A percentile compares a stretch with the other conserved stretches of the same genome.
These are phyloP conservation scores for Agrochola litura DNA, from an alignment of 2,888 invertebrate species.

Conservation along the genomic window DNA sequence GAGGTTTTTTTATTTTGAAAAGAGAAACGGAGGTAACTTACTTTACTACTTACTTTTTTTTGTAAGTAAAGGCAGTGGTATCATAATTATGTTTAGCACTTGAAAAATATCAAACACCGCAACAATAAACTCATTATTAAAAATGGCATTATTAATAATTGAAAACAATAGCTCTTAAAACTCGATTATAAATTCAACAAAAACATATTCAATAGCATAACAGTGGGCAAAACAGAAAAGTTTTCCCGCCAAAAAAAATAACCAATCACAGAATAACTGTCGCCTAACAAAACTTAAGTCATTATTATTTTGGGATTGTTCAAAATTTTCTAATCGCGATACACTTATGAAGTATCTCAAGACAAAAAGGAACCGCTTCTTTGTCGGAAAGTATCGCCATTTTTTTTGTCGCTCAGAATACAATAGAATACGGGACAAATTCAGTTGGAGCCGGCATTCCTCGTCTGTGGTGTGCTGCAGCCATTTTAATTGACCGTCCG, in stretches of 20 bases:
- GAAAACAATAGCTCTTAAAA: slow-evolving; percentile 28
- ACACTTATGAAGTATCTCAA: slow-evolving; percentile 84
- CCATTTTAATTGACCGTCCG: slow-evolving; percentile 88
- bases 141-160: slow-evolving; percentile 31
- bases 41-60: not conserved
- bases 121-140: slow-evolving; percentile 14
- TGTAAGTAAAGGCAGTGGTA: no score
- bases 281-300: slow-evolving; percentile 80
- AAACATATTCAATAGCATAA: slow-evolving; percentile 46
- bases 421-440: slow-evolving; percentile 86
- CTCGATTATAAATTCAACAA: slow-evolving; percentile 32
- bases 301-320: slow-evolving; percentile 77
- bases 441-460: slow-evolving; percentile 83
- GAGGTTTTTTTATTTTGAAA: not conserved
- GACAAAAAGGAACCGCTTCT: slow-evolving; percentile 84
- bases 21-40: not conserved
- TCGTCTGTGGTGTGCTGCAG: slow-evolving; percentile 84
- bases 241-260: slow-evolving; percentile 55
- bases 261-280: slow-evolving; percentile 70
- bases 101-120: not conserved
- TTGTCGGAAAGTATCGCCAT: slow-evolving; percentile 80
- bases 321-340: slow-evolving; percentile 83
- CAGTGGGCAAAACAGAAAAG: slow-evolving; percentile 32
- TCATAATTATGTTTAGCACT: no score
- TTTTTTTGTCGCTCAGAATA: slow-evolving; percentile 82